phyloP scores from a whole-genome alignment of 2,888 invertebrate genomes.

The Sphaeridia pumilis region DNA sequence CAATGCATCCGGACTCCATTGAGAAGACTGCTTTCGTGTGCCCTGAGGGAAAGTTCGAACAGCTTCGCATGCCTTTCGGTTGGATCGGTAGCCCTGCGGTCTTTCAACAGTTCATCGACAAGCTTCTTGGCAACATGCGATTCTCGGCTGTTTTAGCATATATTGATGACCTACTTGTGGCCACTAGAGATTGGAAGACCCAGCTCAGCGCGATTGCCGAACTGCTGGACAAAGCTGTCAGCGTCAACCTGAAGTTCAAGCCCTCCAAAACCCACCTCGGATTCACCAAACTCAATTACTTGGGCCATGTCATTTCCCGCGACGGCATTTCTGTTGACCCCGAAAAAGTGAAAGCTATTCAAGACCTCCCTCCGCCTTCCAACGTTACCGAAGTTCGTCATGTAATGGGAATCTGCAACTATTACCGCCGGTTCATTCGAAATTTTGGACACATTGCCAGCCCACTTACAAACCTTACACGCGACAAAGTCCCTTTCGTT shows the following conservation, averaged over 20 bases:
- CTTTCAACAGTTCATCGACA: slow-evolving; percentile 7
- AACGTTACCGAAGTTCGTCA: slow-evolving; percentile 4
- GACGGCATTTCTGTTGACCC: slow-evolving; percentile 14
- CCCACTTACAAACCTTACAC: slow-evolving; percentile 6
- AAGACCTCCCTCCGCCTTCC: slow-evolving; percentile 9
- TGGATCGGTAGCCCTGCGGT: background rate
- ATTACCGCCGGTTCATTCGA: slow-evolving; percentile 21
- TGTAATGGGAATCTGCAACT: slow-evolving; percentile 15
- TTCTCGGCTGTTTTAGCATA: background rate
- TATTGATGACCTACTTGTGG: slow-evolving; percentile 6
- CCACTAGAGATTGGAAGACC: background rate
- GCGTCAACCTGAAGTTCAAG: background rate
- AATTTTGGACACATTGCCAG: slow-evolving; percentile 4
- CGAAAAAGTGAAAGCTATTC: slow-evolving; percentile 10
- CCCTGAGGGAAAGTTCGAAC: slow-evolving; percentile 5
- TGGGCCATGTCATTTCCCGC: background rate
- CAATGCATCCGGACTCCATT: background rate
- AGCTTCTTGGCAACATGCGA: background rate
- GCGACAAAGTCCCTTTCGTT: background rate
- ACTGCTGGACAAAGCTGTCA: background rate
- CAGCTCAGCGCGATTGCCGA: background rate
- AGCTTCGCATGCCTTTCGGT: background rate
- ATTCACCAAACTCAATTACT: background rate
- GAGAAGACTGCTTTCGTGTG: slow-evolving; percentile 1
- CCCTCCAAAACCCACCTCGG: slow-evolving; percentile 3